Percentiles rank a stretch among this genome's conserved stretches.
Conservation (phyloP, 2,797 vertebrate species). For the Gephyroberyx darwinii region DNA sequence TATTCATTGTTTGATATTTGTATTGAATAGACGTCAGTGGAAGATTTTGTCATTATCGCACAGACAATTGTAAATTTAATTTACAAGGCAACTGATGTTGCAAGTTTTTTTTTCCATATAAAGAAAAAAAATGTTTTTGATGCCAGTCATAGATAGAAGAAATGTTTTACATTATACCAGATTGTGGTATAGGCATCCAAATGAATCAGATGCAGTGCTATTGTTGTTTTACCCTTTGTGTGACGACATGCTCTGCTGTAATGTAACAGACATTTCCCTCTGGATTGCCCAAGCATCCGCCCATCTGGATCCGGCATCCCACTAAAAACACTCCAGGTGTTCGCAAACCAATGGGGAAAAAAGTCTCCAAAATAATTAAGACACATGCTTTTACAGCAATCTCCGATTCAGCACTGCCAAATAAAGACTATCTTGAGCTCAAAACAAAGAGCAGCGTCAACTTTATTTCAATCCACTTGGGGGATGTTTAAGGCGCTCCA, state of each 20-base stretch:
- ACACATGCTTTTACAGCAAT: slow-evolving; percentile 73
- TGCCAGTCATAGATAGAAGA: neutral
- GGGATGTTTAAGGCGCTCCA: slow-evolving; percentile 82
- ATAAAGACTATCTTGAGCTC: slow-evolving; percentile 78
- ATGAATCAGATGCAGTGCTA: slow-evolving; percentile 20
- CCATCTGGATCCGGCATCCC: slow-evolving; percentile 75
- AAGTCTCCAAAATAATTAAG: slow-evolving; percentile 81
- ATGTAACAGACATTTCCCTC: slow-evolving; percentile 64
- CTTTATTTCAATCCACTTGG: slow-evolving; percentile 85
- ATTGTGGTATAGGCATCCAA: slow-evolving; percentile 2
- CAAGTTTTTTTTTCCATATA: neutral
- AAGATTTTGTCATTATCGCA: neutral
- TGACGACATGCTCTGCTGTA: slow-evolving; percentile 44
- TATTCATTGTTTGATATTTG: too few species aligned
- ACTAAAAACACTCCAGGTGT: slow-evolving; percentile 82
- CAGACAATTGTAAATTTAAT: neutral
- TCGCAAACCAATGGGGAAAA: slow-evolving; percentile 68
- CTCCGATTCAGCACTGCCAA: slow-evolving; percentile 83
- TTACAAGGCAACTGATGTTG: neutral
- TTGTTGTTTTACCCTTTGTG: slow-evolving; percentile 53
- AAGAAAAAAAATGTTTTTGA: neutral
- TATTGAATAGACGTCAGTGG: too few species aligned
- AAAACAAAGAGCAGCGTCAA: slow-evolving; percentile 86
- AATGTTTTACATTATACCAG: slow-evolving; percentile 17
- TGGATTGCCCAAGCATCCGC: slow-evolving; percentile 69